Conservation (phyloP, 2,113 vertebrate genomes). For the Brienomyrus longianalis region DNA sequence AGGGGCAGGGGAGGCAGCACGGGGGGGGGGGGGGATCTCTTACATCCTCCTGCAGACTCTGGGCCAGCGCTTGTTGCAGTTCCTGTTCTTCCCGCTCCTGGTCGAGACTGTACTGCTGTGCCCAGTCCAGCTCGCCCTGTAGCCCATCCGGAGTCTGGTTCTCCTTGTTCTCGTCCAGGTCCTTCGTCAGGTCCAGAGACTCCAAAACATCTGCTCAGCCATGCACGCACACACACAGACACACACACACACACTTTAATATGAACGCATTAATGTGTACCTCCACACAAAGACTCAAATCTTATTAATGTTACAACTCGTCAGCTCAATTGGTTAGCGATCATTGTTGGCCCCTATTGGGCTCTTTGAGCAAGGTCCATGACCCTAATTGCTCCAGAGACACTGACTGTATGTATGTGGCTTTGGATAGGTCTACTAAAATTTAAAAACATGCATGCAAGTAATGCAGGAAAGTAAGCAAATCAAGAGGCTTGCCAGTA, state of each 20-base stretch:
- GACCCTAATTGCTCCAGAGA: too few species aligned
- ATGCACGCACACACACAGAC: not conserved
- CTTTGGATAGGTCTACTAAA: too few species aligned
- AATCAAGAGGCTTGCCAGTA: too few species aligned
- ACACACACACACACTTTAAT: not conserved
- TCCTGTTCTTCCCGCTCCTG: conserved; percentile 94
- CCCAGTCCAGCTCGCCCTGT: conserved; percentile 88
- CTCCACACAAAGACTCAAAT: too few species aligned
- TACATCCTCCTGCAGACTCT: conserved; percentile 96
- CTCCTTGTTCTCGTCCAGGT: conserved; percentile 97
- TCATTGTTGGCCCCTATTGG: too few species aligned
- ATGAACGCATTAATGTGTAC: too few species aligned
- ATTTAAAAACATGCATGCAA: too few species aligned
- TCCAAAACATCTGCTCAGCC: conserved; percentile 48
- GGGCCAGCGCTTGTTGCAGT: conserved; percentile 90
- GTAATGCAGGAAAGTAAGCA: too few species aligned
- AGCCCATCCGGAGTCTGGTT: conserved; percentile 89
- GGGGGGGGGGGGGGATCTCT: conserved; percentile 26
- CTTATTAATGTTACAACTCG: too few species aligned
- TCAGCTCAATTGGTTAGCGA: too few species aligned
- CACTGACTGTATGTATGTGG: too few species aligned
- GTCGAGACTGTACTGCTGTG: conserved; percentile 86
- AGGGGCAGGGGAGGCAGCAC: not conserved
- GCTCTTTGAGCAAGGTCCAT: too few species aligned
- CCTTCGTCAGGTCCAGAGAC: conserved; percentile 68